A percentile compares a stretch with the other conserved stretches of the same genome.
phyloP scores from a whole-genome alignment of 2,113 vertebrate species.

The Oryzias woworae region DNA sequence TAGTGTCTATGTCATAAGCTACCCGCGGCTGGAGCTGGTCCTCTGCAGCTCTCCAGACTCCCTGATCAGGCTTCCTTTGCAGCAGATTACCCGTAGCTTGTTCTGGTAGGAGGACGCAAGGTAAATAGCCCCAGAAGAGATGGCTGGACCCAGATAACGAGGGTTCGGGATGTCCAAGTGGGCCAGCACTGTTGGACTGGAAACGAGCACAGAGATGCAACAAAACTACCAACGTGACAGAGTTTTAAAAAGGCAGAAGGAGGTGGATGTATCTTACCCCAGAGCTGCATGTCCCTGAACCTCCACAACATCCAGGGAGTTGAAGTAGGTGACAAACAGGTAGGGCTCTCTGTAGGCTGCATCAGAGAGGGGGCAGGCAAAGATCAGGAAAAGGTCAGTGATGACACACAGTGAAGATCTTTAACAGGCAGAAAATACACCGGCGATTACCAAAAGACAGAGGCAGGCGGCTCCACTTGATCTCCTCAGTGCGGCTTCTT shows the following conservation, averaged over 20 bases:
- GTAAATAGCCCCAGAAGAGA: constrained; percentile 95
- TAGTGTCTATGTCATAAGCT: neutral
- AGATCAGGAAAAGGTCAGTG: neutral
- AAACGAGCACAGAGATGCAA: neutral
- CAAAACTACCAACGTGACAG: neutral
- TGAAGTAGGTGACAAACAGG: constrained; percentile 98
- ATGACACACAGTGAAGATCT: neutral
- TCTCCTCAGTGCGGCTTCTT: constrained; percentile 91
- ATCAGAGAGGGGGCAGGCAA: neutral
- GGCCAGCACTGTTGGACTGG: constrained; percentile 87
- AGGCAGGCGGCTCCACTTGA: constrained; percentile 96
- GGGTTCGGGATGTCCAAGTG: constrained; percentile 96
- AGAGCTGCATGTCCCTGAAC: constrained; percentile 90
- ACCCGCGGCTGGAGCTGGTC: constrained; percentile 75
- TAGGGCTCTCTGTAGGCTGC: constrained; percentile 97
- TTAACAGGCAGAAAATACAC: neutral
- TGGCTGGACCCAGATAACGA: constrained; percentile 93
- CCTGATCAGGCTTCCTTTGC: constrained; percentile 94
- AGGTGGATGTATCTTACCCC: constrained; percentile 78
- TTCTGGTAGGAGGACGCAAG: constrained; percentile 98
- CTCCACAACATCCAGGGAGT: constrained; percentile 96
- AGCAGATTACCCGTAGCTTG: constrained; percentile 96
- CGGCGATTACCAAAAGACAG: constrained; percentile 87
- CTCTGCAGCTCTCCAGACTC: constrained; percentile 92
- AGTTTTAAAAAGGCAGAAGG: neutral